Evolutionary conservation across 2,113 vertebrate genomes (phyloP).

Genomic region (Bungarus multicinctus): DNA sequence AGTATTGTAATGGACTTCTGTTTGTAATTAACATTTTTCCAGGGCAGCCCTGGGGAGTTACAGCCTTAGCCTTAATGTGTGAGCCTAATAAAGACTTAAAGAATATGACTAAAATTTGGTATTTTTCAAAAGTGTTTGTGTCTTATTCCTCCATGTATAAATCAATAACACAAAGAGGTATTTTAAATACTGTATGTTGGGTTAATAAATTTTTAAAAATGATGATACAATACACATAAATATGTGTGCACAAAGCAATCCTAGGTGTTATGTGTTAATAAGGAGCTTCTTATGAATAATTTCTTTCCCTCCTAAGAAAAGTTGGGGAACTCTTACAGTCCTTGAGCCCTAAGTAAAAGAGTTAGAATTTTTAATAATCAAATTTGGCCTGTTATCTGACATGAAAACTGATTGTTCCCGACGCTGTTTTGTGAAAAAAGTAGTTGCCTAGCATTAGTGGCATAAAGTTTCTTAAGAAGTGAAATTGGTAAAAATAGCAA

Average conservation of each 20-base stretch:
- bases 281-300: not conserved
- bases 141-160: not conserved
- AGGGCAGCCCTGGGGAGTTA: not conserved
- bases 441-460: not conserved
- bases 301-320: not conserved
- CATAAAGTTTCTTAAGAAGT: constrained; percentile 5
- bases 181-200: accelerated
- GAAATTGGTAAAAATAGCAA: constrained; percentile 1
- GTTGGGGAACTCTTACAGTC: not conserved
- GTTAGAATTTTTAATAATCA: not conserved
- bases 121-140: not conserved
- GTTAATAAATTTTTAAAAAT: not conserved
- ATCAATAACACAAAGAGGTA: accelerated
- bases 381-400: not conserved
- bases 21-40: not conserved
- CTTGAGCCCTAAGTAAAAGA: not conserved
- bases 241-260: no score
- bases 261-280: no score
- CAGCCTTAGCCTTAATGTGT: not conserved
- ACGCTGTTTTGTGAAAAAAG: not conserved
- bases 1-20: not conserved
- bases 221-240: not conserved
- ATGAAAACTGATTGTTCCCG: not conserved
- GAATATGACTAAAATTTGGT: not conserved
- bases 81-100: not conserved